phyloP scores from a whole-genome alignment of 92 coral and sea anemone genomes.

The Zoanthus gigantus region DNA sequence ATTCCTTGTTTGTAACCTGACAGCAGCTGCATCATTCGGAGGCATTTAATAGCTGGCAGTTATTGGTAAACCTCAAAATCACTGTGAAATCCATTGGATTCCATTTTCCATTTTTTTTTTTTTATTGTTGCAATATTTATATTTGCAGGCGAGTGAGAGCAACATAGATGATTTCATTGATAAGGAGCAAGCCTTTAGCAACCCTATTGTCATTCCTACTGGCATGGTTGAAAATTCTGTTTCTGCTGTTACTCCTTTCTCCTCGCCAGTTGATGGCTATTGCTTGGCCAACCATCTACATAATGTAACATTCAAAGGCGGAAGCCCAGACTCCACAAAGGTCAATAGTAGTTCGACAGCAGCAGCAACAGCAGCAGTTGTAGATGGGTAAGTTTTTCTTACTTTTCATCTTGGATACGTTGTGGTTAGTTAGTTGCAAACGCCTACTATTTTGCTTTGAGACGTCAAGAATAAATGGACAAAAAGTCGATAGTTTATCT shows the following conservation, averaged over 20 bases:
- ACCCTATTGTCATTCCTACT: conserved; percentile 93
- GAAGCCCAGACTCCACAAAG: not conserved
- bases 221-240: conserved; percentile 73
- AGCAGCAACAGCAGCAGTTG: not conserved
- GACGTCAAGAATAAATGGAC: no score
- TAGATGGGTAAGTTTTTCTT: no score
- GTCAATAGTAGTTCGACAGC: not conserved
- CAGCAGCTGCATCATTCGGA: no score
- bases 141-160: conserved; percentile 46
- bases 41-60: no score
- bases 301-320: conserved; percentile 54
- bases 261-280: conserved; percentile 34
- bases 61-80: no score
- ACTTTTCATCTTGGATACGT: no score
- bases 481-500: no score
- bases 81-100: no score
- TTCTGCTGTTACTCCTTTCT: conserved; percentile 43
- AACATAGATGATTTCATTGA: conserved; percentile 69
- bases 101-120: not conserved
- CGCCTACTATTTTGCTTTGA: no score
- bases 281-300: conserved; percentile 52
- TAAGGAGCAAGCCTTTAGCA: conserved; percentile 56
- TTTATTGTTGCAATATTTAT: not conserved
- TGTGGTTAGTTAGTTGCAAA: no score
- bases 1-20: no score